A percentile compares a stretch with the other conserved stretches of the same genome.
phyloP scores from a whole-genome alignment of 2,797 vertebrate species.

The Sebastes matsubarae region DNA sequence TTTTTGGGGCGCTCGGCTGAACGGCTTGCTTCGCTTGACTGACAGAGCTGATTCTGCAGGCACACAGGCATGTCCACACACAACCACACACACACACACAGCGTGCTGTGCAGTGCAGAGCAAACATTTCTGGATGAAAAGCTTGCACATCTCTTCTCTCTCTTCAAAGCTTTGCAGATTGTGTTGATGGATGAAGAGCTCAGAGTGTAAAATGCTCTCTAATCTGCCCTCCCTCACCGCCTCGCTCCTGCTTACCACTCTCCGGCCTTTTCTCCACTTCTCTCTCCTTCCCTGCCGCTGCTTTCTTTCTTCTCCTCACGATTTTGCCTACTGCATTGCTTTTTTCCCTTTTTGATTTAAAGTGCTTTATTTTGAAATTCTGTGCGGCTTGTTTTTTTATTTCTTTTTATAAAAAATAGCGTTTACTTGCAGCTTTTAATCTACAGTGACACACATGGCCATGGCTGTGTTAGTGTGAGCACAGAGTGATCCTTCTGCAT shows the following conservation, averaged over 20 bases:
- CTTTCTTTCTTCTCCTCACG: constrained; percentile 9
- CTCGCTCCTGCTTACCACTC: constrained; percentile 29
- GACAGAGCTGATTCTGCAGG: constrained; percentile 61
- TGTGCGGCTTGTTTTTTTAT: constrained; percentile 16
- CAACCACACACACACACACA: constrained; percentile 12
- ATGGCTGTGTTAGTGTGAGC: neutral
- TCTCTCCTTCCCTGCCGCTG: neutral
- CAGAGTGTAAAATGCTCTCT: constrained; percentile 67
- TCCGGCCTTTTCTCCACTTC: constrained; percentile 13
- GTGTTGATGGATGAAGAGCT: constrained; percentile 74
- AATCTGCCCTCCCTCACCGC: constrained; percentile 60
- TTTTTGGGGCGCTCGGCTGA: constrained; percentile 50
- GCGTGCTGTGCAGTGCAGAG: constrained; percentile 43
- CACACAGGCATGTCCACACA: neutral
- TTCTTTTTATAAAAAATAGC: neutral
- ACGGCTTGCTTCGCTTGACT: constrained; percentile 54
- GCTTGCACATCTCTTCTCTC: constrained; percentile 66
- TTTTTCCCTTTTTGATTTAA: constrained; percentile 12
- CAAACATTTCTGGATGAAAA: constrained; percentile 68
- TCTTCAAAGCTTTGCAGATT: constrained; percentile 71
- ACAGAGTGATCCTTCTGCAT: neutral
- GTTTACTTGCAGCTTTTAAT: neutral
- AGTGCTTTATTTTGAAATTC: constrained; percentile 10
- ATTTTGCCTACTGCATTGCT: constrained; percentile 18
- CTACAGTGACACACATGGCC: neutral